Evolutionary conservation across 2,113 vertebrate genomes (phyloP), one percentile per base, ranked within the genome.

Genomic region (Mirza zaza): DNA sequence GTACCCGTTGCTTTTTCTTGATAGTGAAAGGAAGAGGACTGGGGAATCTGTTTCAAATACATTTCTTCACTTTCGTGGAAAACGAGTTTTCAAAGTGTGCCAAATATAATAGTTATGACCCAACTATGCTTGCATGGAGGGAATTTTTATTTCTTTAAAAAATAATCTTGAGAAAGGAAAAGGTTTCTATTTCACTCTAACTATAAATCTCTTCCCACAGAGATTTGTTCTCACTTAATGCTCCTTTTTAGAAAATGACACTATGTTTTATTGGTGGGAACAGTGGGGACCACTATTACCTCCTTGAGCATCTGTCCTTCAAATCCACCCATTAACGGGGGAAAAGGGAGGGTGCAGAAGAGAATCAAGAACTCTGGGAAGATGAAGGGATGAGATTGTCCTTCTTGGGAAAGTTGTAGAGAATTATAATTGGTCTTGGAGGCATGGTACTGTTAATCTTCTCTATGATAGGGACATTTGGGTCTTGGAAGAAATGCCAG

Each of bases 11-110:
- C 0, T 85, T 93, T 82, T 95, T n/a, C 83, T 82, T 95, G 21
- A 68, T 20, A 89, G 4, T 80, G 76, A 67, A 27, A 82, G n/a
- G 12, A 17, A 83, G 25, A 86, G 20, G 27, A 93, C n/a, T 68
- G 48, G 59, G 29, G 23, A 94, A 95, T 48, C 48, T 88, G 57
- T 86, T 97, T 95, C 96, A 97, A 94, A 88, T 96, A 20, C 85
- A 95, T 93, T 95, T 95, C 59, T 93, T 91, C 8, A n/a, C 79
- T 95, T 96, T 88, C 15, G 48, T 94, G 59, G 94, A 96, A 96
- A 93, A 89, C 68, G 73, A 88, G 77, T 82, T 96, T 92, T 94
- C 95, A 96, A 96, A 87, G 86, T 95, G 61, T 97, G 87, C 94
- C 87, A 76, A 93, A 95, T 97, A 87, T 50, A 95, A 89, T 87